Conservation (phyloP, 2,113 vertebrate species). For the Thamnaconus septentrionalis region DNA sequence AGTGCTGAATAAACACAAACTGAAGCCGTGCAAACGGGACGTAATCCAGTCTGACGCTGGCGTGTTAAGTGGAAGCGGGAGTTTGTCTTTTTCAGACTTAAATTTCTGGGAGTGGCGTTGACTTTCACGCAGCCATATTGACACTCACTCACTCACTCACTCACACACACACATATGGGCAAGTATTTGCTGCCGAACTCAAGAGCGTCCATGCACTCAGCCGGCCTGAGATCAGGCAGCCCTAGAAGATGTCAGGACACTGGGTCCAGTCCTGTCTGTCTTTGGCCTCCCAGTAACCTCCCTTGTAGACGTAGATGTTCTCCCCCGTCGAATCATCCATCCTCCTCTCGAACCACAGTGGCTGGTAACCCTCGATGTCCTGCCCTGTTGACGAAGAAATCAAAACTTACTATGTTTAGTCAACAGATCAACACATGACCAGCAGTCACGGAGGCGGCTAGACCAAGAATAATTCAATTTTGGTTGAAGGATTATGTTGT, state of each 20-base stretch:
- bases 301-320: constrained; percentile 84
- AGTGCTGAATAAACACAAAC: constrained; percentile 10
- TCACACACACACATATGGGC: background rate
- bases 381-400: constrained; percentile 75
- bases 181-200: background rate
- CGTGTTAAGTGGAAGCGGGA: constrained; percentile 8
- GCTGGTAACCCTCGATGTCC: constrained; percentile 81
- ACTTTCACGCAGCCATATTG: constrained; percentile 18
- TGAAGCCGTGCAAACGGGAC: constrained; percentile 40
- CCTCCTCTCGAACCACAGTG: constrained; percentile 92
- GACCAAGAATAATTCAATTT: too few species aligned
- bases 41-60: constrained; percentile 15
- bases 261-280: constrained; percentile 87
- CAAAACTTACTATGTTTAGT: too few species aligned
- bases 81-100: constrained; percentile 47
- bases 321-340: constrained; percentile 83
- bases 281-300: constrained; percentile 96
- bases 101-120: constrained; percentile 6
- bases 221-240: background rate
- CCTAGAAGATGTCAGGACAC: constrained; percentile 90
- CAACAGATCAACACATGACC: too few species aligned
- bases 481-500: too few species aligned
- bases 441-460: too few species aligned
- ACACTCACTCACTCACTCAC: constrained; percentile 7
- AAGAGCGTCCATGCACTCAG: constrained; percentile 22